phyloP scores from a whole-genome alignment of 1,140 invertebrate genomes.

The Sycophaga agraensis region DNA sequence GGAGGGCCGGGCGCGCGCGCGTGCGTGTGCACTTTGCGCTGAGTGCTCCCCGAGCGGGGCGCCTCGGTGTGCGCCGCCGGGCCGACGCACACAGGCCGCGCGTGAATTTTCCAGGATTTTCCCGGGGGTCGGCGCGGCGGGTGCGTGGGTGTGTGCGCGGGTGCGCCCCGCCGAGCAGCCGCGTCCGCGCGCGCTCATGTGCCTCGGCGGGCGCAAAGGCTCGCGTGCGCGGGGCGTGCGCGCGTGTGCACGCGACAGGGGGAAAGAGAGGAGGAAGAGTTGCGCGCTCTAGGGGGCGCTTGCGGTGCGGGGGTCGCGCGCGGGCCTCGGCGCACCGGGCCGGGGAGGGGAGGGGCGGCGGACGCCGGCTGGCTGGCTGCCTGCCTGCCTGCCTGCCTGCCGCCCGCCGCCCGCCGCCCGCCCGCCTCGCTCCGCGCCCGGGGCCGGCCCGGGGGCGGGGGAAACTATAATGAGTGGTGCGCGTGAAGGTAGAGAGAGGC shows the following conservation, averaged over 20 bases:
- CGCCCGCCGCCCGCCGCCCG: no score
- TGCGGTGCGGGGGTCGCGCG: slow-evolving; percentile 14
- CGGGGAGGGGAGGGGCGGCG: not conserved
- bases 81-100: slow-evolving; percentile 1
- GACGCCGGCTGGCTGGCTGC: no score
- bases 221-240: slow-evolving; percentile 31
- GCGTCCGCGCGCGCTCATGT: no score
- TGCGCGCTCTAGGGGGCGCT: slow-evolving; percentile 4
- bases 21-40: slow-evolving; percentile 39
- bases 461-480: slow-evolving; percentile 52
- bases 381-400: no score
- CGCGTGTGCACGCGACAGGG: slow-evolving; percentile 28
- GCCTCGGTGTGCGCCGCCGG: slow-evolving; percentile 8
- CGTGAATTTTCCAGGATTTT: slow-evolving; percentile 57
- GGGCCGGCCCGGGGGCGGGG: slow-evolving; percentile 13
- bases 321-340: slow-evolving; percentile 16
- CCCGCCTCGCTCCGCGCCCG: no score
- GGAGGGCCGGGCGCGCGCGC: slow-evolving; percentile 36
- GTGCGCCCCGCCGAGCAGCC: not conserved
- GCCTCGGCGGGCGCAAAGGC: no score
- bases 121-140: slow-evolving; percentile 45
- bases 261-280: slow-evolving; percentile 27
- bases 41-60: no score
- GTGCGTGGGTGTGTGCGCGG: no score
- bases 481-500: slow-evolving; percentile 40